Percentiles rank a stretch among this genome's conserved stretches.
Conservation (phyloP, 2,113 vertebrate species). For the Geococcyx californianus region DNA sequence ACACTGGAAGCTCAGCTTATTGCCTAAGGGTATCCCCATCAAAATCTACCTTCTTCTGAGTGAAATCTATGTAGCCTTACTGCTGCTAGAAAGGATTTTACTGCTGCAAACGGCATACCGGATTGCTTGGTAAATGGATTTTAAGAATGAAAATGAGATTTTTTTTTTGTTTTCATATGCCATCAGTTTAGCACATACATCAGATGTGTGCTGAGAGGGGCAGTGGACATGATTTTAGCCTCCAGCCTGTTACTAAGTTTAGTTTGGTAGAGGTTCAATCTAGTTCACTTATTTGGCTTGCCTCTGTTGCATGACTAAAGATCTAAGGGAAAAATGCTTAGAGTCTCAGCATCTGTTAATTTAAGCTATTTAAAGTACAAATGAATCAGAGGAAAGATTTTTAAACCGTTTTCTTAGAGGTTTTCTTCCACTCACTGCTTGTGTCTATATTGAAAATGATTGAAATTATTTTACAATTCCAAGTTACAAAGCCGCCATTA, state of each 20-base stretch:
- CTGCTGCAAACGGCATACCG: neutral
- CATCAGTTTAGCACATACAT: slow-evolving; percentile 42
- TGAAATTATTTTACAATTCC: neutral
- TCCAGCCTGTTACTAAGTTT: slow-evolving; percentile 68
- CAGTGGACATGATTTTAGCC: slow-evolving; percentile 62
- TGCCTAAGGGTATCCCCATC: neutral
- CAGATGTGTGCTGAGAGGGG: slow-evolving; percentile 34
- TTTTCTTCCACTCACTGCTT: neutral
- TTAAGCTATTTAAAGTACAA: slow-evolving; percentile 33
- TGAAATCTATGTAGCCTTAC: neutral
- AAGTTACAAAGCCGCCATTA: neutral
- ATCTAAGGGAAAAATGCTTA: slow-evolving; percentile 32
- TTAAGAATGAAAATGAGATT: slow-evolving; percentile 11
- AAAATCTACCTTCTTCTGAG: neutral
- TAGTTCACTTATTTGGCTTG: slow-evolving; percentile 55
- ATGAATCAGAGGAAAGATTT: slow-evolving; percentile 12
- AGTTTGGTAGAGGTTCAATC: slow-evolving; percentile 51
- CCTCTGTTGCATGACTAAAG: slow-evolving; percentile 30
- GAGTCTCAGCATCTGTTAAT: slow-evolving; percentile 54
- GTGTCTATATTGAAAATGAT: neutral
- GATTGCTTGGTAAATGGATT: neutral
- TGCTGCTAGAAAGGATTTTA: neutral
- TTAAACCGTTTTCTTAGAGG: neutral
- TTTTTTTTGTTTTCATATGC: neutral
- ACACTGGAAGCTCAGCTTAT: neutral